Evolutionary conservation across 2,113 vertebrate species (phyloP).

Genomic region (Python bivittatus): DNA sequence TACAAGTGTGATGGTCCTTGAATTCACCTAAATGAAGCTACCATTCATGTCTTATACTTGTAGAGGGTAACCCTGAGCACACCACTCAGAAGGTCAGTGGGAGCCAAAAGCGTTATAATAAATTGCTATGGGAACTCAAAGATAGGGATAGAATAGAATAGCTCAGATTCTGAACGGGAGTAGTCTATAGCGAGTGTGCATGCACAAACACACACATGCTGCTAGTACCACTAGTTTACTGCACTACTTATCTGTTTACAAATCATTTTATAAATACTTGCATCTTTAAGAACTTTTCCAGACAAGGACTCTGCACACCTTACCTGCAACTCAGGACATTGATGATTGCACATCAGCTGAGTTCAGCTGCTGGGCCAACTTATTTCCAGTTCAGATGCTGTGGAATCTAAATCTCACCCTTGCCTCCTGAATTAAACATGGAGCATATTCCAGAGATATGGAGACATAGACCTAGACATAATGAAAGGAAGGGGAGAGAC

Average conservation of each 20-base stretch:
- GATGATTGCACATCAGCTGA: neutral
- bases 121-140: neutral
- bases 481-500: neutral
- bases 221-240: neutral
- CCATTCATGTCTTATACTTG: neutral
- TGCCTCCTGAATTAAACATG: neutral
- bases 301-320: neutral
- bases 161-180: neutral
- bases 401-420: neutral
- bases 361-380: neutral
- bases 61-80: neutral
- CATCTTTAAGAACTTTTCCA: neutral
- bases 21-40: neutral
- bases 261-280: constrained; percentile 1
- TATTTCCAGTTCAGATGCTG: neutral
- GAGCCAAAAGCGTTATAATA: neutral
- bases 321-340: neutral
- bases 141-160: neutral
- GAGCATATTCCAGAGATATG: neutral
- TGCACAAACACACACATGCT: neutral
- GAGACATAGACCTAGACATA: neutral
- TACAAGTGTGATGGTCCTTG: neutral
- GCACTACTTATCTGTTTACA: neutral
- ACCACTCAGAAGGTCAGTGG: neutral
- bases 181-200: neutral